phyloP scores from a whole-genome alignment of 2,797 vertebrate genomes.

The Microctenopoma lineatum region DNA sequence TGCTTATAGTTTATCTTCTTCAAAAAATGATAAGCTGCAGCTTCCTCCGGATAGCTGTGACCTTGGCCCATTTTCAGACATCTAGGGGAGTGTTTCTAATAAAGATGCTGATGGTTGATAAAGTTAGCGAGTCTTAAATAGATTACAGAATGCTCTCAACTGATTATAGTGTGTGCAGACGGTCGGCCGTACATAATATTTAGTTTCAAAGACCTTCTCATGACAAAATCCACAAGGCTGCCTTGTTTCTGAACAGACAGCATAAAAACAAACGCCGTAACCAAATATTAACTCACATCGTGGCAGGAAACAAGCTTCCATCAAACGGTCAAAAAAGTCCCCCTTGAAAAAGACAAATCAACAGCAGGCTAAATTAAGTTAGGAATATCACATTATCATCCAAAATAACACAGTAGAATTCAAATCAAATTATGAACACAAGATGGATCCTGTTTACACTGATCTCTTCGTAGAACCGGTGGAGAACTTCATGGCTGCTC shows the following conservation, averaged over 20 bases:
- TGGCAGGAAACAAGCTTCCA: conserved; percentile 62
- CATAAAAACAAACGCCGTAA: conserved; percentile 47
- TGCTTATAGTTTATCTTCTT: conserved; percentile 29
- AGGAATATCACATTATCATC: conserved; percentile 82
- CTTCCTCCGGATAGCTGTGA: conserved; percentile 59
- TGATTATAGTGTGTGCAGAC: conserved; percentile 25
- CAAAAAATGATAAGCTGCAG: conserved; percentile 34
- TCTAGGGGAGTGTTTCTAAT: conserved; percentile 46
- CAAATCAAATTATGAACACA: conserved; percentile 72
- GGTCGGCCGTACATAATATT: conserved; percentile 20
- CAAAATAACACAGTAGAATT: conserved; percentile 79
- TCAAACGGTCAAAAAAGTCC: conserved; percentile 64
- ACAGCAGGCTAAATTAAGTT: conserved; percentile 79
- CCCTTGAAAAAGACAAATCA: conserved; percentile 75
- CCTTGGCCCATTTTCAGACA: conserved; percentile 69
- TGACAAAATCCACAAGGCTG: conserved; percentile 46
- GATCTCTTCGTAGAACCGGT: conserved; percentile 55
- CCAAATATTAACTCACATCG: conserved; percentile 61
- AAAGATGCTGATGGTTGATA: conserved; percentile 37
- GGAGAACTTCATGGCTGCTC: conserved; percentile 49
- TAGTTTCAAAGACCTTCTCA: conserved; percentile 59
- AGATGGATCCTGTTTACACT: conserved; percentile 75
- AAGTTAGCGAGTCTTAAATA: conserved; percentile 49
- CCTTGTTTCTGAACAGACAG: conserved; percentile 33
- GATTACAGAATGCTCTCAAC: conserved; percentile 61